These are phyloP conservation scores for Orchesellides sinensis DNA, from an alignment of 2,888 invertebrate species.

Conservation along the genomic window DNA sequence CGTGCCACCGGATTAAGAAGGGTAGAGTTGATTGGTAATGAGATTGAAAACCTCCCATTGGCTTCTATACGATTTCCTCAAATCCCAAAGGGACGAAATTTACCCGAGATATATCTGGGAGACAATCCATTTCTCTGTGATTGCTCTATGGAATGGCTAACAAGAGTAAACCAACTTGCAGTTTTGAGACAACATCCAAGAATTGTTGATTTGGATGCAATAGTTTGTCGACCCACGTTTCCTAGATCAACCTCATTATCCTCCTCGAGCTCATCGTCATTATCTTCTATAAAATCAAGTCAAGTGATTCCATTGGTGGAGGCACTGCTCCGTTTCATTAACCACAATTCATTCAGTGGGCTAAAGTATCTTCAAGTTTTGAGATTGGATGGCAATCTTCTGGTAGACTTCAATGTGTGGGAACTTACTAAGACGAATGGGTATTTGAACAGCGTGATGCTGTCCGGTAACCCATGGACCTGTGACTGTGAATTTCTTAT, in stretches of 20 bases:
- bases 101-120: constrained; percentile 95
- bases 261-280: background rate
- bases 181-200: constrained; percentile 89
- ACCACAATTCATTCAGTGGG: constrained; percentile 84
- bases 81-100: constrained; percentile 83
- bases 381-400: constrained; percentile 89
- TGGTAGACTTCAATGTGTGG: constrained; percentile 90
- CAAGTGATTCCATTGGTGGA: constrained; percentile 80
- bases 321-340: constrained; percentile 84
- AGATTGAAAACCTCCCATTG: constrained; percentile 91
- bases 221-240: constrained; percentile 89
- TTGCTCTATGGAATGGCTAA: constrained; percentile 97
- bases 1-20: constrained; percentile 89
- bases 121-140: constrained; percentile 96
- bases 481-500: constrained; percentile 90
- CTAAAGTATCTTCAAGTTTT: constrained; percentile 87
- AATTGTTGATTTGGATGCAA: constrained; percentile 92
- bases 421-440: constrained; percentile 86
- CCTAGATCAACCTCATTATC: constrained; percentile 78
- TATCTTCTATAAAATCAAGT: constrained; percentile 80
- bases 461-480: constrained; percentile 84
- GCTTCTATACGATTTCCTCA: constrained; percentile 87
- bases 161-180: constrained; percentile 89
- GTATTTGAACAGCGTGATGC: constrained; percentile 88
- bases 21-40: constrained; percentile 94